Conservation (phyloP, 2,113 vertebrate genomes). For the Saguinus midas region DNA sequence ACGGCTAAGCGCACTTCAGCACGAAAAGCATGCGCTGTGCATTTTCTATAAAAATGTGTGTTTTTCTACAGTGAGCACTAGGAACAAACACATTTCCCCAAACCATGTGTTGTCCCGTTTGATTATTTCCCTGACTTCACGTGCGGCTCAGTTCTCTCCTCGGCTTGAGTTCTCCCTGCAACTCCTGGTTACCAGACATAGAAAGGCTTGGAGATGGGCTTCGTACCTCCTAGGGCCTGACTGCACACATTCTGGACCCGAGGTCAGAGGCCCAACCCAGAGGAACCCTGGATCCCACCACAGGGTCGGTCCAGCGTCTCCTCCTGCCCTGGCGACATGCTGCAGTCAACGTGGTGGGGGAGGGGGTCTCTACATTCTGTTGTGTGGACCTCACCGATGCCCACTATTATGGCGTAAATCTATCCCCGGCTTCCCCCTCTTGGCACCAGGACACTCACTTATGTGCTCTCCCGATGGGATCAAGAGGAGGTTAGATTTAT, state of each 20-base stretch:
- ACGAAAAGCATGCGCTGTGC: no score
- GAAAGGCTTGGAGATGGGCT: neutral
- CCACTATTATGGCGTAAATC: no score
- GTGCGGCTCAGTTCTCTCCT: rapidly evolving
- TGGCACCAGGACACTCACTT: rapidly evolving
- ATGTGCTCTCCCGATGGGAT: no score
- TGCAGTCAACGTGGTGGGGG: rapidly evolving
- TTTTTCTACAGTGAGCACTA: rapidly evolving
- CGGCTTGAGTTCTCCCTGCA: rapidly evolving
- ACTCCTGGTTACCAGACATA: neutral
- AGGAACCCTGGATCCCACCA: neutral
- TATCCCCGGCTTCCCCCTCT: neutral
- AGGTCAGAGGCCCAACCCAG: rapidly evolving
- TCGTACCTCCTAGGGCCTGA: rapidly evolving
- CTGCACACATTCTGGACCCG: neutral
- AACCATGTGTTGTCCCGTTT: neutral
- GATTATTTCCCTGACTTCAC: neutral
- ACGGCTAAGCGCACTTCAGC: neutral
- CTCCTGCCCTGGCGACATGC: rapidly evolving
- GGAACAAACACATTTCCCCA: neutral
- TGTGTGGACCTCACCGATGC: rapidly evolving
- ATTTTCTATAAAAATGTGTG: neutral
- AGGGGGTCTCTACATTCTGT: neutral
- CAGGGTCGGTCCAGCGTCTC: neutral
- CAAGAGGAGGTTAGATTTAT: neutral